Evolutionary conservation across 2,888 invertebrate species (phyloP), one percentile per base, ranked within the genome.

Genomic region (Andrena minutula): DNA sequence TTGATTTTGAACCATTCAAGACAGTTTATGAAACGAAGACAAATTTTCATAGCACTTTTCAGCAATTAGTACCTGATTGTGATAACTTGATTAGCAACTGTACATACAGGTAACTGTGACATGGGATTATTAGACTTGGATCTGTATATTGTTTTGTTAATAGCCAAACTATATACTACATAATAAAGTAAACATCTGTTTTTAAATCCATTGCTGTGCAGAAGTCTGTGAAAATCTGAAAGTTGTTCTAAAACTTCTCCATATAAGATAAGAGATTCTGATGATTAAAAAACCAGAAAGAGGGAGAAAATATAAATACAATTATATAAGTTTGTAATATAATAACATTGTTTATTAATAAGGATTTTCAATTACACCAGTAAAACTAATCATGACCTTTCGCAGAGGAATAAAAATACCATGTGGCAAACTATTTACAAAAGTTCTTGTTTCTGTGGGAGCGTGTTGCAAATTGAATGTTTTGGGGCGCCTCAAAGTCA

Each of bases 391-490:
- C 7, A 49, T 28, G 28, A 5, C 2, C n/a, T 63, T 66, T 32
- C 72, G 23, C 30, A 85, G 85, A 7, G 75, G 61, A 8, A 2
- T 8, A 16, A 12, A 20, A 2, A 8, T 16, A 16, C 32, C 64
- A 5, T 89, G 89, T 28, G 12, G 6, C 0, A 58, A 63, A 28
- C 3, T 82, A 6, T 86, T 90, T 30, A 49, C 1, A 4, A 86
- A 83, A 68, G 60, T 79, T 26, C 16, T 85, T 0, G 76, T 66
- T 6, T 26, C 79, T 1, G 76, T 66, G 8, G 90, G 90, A 12
- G 72, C 78, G 20, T 90, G 90, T 66, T 90, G 89, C 30, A 78
- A 72, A 73, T 78, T 83, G 3, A 78, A 53, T 41, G 12, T 56
- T 35, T 26, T 77, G 2, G 64, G 47, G 10, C 51, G 64, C 16